A percentile compares a stretch with the other conserved stretches of the same genome.
phyloP scores from a whole-genome alignment of 2,797 vertebrate genomes.

The Thripadectes ignobilis region DNA sequence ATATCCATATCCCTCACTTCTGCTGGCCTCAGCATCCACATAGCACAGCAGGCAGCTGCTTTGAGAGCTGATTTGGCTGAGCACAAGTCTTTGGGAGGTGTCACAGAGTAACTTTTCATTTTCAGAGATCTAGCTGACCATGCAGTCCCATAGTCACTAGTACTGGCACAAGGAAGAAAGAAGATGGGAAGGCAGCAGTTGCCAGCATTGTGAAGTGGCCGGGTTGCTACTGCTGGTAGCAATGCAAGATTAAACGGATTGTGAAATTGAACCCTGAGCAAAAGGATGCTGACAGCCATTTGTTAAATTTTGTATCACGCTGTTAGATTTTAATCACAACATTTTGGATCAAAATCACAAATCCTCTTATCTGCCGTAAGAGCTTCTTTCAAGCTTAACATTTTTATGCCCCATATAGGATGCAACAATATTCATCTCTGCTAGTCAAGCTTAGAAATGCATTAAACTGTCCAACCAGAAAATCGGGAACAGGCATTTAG shows the following conservation, averaged over 20 bases:
- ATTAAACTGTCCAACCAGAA: constrained; percentile 69
- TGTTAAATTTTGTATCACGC: constrained; percentile 37
- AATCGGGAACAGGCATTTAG: constrained; percentile 69
- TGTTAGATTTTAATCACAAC: constrained; percentile 61
- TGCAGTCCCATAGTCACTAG: background rate
- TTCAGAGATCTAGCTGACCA: constrained; percentile 45
- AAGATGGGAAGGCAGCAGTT: background rate
- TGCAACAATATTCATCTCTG: constrained; percentile 64
- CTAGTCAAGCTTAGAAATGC: constrained; percentile 66
- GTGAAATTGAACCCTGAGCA: background rate
- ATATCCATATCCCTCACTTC: background rate
- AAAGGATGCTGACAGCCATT: constrained; percentile 35
- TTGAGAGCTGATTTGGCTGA: constrained; percentile 37
- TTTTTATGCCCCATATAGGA: constrained; percentile 58
- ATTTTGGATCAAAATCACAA: constrained; percentile 53
- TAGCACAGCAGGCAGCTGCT: constrained; percentile 31
- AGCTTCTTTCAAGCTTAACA: constrained; percentile 45
- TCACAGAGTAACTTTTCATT: background rate
- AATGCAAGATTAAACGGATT: background rate
- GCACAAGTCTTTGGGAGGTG: background rate
- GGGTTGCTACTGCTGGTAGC: background rate
- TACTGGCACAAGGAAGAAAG: constrained; percentile 15
- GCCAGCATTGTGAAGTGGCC: background rate
- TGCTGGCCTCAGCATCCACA: constrained; percentile 52
- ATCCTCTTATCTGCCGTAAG: constrained; percentile 43